Evolutionary conservation across 2,797 vertebrate genomes (phyloP).

Genomic region (Danio kyathit): DNA sequence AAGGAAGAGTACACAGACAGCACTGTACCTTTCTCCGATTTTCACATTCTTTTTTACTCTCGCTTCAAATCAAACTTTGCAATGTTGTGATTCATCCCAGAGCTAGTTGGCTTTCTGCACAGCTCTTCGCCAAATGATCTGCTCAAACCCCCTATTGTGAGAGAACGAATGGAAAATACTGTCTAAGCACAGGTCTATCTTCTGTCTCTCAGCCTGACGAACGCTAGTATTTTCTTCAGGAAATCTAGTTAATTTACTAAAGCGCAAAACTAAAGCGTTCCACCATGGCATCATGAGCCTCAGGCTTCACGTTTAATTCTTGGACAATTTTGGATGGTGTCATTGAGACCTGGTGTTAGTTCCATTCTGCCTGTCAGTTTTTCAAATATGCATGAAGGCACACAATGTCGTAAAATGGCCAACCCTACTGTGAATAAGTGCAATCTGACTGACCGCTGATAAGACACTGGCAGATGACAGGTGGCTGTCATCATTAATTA

Average conservation of each 20-base stretch:
- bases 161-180: slow-evolving; percentile 4
- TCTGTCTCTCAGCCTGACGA: background rate
- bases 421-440: slow-evolving; percentile 48
- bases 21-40: background rate
- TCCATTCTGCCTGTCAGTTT: slow-evolving; percentile 40
- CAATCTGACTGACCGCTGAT: slow-evolving; percentile 54
- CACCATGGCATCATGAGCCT: background rate
- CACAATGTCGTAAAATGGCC: slow-evolving; percentile 47
- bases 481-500: slow-evolving; percentile 56
- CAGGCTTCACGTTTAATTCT: background rate
- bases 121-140: slow-evolving; percentile 7
- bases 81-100: slow-evolving; percentile 13
- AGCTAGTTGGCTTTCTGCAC: background rate
- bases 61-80: slow-evolving; percentile 1
- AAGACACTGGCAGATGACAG: slow-evolving; percentile 52
- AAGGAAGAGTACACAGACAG: background rate
- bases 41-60: background rate
- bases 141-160: slow-evolving; percentile 5
- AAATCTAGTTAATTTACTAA: background rate
- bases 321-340: slow-evolving; percentile 17
- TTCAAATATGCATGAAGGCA: slow-evolving; percentile 58
- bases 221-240: background rate
- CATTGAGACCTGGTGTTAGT: slow-evolving; percentile 41
- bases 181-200: background rate
- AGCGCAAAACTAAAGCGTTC: background rate